phyloP scores from a whole-genome alignment of 2,797 vertebrate species.

The Etheostoma perlongum region DNA sequence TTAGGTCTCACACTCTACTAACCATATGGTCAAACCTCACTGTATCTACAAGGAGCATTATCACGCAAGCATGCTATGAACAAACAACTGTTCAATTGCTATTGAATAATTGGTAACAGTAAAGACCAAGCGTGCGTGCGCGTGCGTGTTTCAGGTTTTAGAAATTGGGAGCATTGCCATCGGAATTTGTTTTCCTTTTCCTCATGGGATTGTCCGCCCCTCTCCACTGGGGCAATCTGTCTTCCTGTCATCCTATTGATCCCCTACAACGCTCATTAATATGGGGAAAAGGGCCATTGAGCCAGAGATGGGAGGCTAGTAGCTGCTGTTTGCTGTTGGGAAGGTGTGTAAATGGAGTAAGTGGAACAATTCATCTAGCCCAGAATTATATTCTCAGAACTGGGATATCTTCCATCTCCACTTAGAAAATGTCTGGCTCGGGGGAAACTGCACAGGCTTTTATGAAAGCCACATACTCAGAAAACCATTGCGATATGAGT shows the following conservation, averaged over 20 bases:
- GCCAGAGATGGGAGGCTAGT: conserved; percentile 50
- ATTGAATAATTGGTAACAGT: conserved; percentile 47
- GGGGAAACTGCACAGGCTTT: conserved; percentile 31
- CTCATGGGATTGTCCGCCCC: conserved; percentile 52
- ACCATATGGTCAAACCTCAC: conserved; percentile 19
- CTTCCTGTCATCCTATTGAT: conserved; percentile 85
- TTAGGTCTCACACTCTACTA: conserved; percentile 28
- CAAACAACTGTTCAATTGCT: conserved; percentile 29
- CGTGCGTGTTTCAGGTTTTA: conserved; percentile 40
- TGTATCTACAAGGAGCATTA: conserved; percentile 6
- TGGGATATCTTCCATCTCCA: conserved; percentile 40
- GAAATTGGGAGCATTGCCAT: conserved; percentile 45
- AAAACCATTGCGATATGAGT: conserved; percentile 18
- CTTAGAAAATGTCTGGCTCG: conserved; percentile 40
- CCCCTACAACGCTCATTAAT: conserved; percentile 77
- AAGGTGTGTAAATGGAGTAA: conserved; percentile 68
- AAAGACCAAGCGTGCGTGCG: not conserved
- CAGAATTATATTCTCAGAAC: conserved; percentile 41
- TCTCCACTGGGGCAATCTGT: conserved; percentile 72
- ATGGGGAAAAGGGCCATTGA: conserved; percentile 70
- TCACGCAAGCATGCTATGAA: not conserved
- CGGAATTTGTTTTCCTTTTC: conserved; percentile 75
- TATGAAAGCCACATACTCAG: conserved; percentile 34
- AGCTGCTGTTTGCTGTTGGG: conserved; percentile 73
- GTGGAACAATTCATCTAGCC: conserved; percentile 64